Evolutionary conservation across 2,888 invertebrate species (phyloP).

Genomic region (Callimorpha dominula): DNA sequence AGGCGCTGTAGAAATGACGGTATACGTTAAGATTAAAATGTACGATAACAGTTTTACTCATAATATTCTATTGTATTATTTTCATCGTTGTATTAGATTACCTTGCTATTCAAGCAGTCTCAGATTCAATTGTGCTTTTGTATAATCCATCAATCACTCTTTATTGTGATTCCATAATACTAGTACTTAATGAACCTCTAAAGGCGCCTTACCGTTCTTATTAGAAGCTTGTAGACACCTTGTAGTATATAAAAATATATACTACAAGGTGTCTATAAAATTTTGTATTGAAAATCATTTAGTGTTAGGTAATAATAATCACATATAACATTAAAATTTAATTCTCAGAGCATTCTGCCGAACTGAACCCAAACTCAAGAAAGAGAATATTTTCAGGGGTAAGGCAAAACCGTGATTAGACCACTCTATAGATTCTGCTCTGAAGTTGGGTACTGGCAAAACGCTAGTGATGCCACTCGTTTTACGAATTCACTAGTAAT

Average conservation of each 20-base stretch:
- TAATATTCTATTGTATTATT: slow-evolving; percentile 12
- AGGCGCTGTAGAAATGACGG: slow-evolving; percentile 26
- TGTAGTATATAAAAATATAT: too few relatives aligned
- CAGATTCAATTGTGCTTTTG: too few relatives aligned
- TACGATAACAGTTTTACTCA: slow-evolving; percentile 16
- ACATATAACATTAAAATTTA: too few relatives aligned
- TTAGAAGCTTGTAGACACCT: not conserved
- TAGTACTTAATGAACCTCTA: not conserved
- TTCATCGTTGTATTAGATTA: not conserved
- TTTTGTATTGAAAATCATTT: not conserved
- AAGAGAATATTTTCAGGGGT: too few relatives aligned
- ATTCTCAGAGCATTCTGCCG: too few relatives aligned
- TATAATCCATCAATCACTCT: not conserved
- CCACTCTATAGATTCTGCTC: too few relatives aligned
- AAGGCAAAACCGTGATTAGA: too few relatives aligned
- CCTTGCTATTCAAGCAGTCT: not conserved
- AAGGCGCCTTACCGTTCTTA: not conserved
- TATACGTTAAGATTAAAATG: slow-evolving; percentile 17
- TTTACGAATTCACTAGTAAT: too few relatives aligned
- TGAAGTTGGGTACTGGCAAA: too few relatives aligned
- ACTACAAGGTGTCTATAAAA: too few relatives aligned
- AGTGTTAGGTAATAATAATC: not conserved
- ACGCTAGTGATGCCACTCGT: too few relatives aligned
- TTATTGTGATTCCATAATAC: not conserved
- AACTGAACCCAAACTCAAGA: too few relatives aligned